A percentile compares a stretch with the other conserved stretches of the same genome.
These are phyloP conservation scores for Indri indri DNA, from an alignment of 2,113 vertebrate genomes.

Conservation along the genomic window DNA sequence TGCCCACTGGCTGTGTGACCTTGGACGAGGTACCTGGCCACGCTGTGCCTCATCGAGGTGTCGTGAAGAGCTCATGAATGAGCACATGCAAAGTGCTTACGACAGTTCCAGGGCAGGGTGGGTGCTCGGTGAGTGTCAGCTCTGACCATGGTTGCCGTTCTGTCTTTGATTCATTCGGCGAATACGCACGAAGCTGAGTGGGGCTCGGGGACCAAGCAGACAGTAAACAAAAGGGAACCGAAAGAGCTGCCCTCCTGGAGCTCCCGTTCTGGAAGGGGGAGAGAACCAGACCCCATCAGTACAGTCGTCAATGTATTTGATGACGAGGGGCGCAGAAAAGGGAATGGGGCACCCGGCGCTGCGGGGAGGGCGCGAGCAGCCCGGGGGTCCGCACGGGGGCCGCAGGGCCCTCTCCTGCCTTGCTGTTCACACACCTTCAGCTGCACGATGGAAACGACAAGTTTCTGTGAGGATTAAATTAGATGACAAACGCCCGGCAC, in stretches of 20 bases:
- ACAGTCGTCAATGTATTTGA: too few species aligned
- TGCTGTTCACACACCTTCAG: not conserved
- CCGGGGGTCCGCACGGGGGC: not conserved
- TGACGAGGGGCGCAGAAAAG: not conserved
- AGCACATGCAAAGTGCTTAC: not conserved
- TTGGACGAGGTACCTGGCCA: not conserved
- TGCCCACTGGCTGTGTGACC: not conserved
- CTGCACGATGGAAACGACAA: not conserved
- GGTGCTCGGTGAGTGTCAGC: not conserved
- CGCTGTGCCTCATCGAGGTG: not conserved
- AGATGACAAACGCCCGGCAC: not conserved
- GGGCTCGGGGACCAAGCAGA: not conserved
- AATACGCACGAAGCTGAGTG: not conserved
- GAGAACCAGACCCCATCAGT: not conserved
- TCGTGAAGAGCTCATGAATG: not conserved
- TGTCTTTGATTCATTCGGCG: not conserved
- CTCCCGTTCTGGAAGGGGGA: not conserved
- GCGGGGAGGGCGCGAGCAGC: accelerated
- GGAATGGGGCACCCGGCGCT: not conserved
- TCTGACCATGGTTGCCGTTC: not conserved
- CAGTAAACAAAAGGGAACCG: not conserved
- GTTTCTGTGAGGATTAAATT: not conserved
- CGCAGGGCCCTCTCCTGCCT: not conserved
- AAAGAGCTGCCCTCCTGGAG: not conserved
- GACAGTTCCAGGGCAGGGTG: not conserved